Evolutionary conservation across 2,797 vertebrate genomes (phyloP).

Genomic region (Enteromius paludinosus): DNA sequence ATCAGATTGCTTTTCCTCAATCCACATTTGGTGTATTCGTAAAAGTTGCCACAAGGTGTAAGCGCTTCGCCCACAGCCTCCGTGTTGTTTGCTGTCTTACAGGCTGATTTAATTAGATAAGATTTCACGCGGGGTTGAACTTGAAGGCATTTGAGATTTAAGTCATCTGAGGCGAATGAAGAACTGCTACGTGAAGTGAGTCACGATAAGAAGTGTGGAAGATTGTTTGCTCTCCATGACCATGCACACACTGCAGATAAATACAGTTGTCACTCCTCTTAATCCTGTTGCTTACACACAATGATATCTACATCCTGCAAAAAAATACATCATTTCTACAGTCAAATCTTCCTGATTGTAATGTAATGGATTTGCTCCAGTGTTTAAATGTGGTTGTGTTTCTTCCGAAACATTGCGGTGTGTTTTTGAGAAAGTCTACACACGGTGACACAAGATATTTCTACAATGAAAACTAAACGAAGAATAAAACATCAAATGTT

Average conservation of each 20-base stretch:
- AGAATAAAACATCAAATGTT: background rate
- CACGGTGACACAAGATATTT: background rate
- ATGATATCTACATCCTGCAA: background rate
- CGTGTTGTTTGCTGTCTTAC: constrained; percentile 27
- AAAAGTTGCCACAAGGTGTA: constrained; percentile 37
- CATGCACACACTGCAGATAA: background rate
- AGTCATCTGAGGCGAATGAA: constrained; percentile 8
- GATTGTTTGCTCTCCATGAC: constrained; percentile 11
- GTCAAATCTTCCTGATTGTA: background rate
- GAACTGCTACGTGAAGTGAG: background rate
- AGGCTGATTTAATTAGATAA: constrained; percentile 41
- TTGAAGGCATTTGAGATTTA: constrained; percentile 28
- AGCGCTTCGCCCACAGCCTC: constrained; percentile 4
- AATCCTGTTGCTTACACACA: background rate
- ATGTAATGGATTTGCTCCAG: background rate
- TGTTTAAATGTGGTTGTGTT: background rate
- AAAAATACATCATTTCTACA: too few species aligned
- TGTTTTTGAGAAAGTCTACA: background rate
- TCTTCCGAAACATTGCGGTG: background rate
- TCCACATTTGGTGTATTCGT: background rate
- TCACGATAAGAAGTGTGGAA: constrained; percentile 17
- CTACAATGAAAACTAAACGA: background rate
- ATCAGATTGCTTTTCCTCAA: constrained; percentile 13
- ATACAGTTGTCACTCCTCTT: constrained; percentile 11
- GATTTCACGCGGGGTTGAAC: constrained; percentile 37